Base-by-base conservation (phyloP, 2,888 invertebrate genomes). In the Platycnemis pennipes region DNA sequence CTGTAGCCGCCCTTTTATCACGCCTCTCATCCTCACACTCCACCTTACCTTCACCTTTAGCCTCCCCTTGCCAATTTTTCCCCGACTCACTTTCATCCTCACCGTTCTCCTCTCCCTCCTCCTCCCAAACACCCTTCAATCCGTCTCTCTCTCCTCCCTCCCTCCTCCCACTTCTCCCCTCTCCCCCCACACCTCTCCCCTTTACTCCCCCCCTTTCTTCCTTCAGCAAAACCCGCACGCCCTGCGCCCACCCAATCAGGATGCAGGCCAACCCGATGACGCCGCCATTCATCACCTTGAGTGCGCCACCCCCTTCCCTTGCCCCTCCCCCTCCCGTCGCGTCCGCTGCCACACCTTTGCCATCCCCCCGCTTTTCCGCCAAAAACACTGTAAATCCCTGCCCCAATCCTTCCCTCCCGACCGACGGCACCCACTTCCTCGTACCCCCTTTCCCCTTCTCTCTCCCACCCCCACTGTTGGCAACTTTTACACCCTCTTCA, bases 221-320 rank as follows among this genome's bases (percentile, higher is more conserved):
- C 69, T 77, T 77, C 77, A 26, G 77, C 77, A 37, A 77, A 77
- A 56, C 89, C 42, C 89, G 56, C 53, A 89, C 37, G 42, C 56
- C 53, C 56, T 37, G 56, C 37, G 42, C 56, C 53, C 56, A n/a
- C 56, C 91, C 91, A 91, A 91, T 91, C 69, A 63, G 91, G n/a
- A 63, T 63, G 91, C 91, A 91, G 63, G 63, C 42, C 56, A 91
- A 63, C 44, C 63, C 91, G 91, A 63, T 91, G 91, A 44, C 63
- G 91, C 45, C 44, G 63, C 69, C 91, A 63, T 63, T 63, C 91
- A 63, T 91, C 91, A 56, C 44, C 63, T 91, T 91, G 91, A 91
- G 91, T 91, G 69, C 44, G 56, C 91, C 91, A 63, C 56, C 31
- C 86, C 16, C 46, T n/a, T 11, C 26, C 46, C 11, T n/a, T n/a